Evolutionary conservation across 2,797 vertebrate genomes (phyloP).

Genomic region (Graptemys geographica): DNA sequence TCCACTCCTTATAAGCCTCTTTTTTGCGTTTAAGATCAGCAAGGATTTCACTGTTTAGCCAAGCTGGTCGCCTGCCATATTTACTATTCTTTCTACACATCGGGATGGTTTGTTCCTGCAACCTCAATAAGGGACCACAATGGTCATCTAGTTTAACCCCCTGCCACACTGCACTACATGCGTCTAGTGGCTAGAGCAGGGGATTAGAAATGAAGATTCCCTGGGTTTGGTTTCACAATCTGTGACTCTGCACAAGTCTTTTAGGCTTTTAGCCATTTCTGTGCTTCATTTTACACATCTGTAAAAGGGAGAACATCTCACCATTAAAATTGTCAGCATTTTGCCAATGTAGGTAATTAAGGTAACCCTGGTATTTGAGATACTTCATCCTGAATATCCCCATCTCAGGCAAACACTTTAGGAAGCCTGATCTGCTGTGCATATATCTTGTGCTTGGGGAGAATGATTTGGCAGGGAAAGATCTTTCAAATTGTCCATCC

Average conservation of each 20-base stretch:
- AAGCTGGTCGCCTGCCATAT: too few species aligned
- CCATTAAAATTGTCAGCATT: not conserved
- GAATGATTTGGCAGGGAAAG: conserved; percentile 8
- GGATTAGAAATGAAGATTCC: not conserved
- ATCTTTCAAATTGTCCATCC: conserved; percentile 7
- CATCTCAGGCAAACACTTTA: conserved; percentile 23
- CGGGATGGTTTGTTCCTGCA: too few species aligned
- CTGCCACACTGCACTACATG: not conserved
- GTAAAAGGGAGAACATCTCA: not conserved
- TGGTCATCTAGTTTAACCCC: not conserved
- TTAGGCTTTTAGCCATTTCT: not conserved
- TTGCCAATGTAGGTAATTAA: not conserved
- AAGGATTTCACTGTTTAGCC: too few species aligned
- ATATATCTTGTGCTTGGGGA: conserved; percentile 20
- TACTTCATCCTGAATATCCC: not conserved
- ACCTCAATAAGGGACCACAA: not conserved
- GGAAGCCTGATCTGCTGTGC: not conserved
- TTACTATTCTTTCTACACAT: too few species aligned
- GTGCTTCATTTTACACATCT: not conserved
- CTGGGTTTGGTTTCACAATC: not conserved
- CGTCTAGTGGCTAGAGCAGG: conserved; percentile 5
- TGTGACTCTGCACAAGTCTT: not conserved
- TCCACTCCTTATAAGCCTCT: too few species aligned
- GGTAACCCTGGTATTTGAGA: not conserved
- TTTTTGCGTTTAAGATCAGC: too few species aligned